Evolutionary conservation across 2,113 vertebrate genomes (phyloP).

Genomic region (Bos indicus): DNA sequence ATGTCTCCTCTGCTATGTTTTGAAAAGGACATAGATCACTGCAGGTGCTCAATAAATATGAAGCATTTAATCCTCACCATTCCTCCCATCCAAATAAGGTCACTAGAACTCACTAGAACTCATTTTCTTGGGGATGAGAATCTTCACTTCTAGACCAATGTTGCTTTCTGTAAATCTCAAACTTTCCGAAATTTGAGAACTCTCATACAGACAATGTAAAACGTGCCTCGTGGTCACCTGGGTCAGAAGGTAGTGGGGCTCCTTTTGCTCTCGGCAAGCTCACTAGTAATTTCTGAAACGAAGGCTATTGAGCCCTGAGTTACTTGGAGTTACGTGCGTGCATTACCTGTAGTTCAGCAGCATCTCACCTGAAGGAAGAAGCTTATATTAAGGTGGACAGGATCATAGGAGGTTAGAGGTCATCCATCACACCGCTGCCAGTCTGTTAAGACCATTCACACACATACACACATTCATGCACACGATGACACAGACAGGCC

Average conservation of each 20-base stretch:
- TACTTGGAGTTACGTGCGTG: accelerated
- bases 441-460: background rate
- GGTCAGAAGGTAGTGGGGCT: background rate
- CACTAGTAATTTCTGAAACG: background rate
- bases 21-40: constrained; percentile 52
- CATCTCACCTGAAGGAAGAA: background rate
- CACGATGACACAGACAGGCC: background rate
- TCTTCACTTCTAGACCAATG: background rate
- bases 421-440: background rate
- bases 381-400: background rate
- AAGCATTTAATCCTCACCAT: constrained; percentile 38
- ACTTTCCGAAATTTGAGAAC: background rate
- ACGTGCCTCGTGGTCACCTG: no score
- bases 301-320: background rate
- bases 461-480: no score
- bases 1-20: constrained; percentile 38
- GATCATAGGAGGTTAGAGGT: background rate
- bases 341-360: background rate
- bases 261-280: background rate
- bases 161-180: background rate
- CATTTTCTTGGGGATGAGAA: background rate
- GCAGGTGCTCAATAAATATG: constrained; percentile 50
- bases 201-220: background rate
- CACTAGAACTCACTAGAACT: background rate
- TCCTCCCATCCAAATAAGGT: constrained; percentile 16